Evolutionary conservation across 1,140 invertebrate genomes (phyloP), one percentile per base, ranked within the genome.

Genomic region (Neoseiulus cucumeris): DNA sequence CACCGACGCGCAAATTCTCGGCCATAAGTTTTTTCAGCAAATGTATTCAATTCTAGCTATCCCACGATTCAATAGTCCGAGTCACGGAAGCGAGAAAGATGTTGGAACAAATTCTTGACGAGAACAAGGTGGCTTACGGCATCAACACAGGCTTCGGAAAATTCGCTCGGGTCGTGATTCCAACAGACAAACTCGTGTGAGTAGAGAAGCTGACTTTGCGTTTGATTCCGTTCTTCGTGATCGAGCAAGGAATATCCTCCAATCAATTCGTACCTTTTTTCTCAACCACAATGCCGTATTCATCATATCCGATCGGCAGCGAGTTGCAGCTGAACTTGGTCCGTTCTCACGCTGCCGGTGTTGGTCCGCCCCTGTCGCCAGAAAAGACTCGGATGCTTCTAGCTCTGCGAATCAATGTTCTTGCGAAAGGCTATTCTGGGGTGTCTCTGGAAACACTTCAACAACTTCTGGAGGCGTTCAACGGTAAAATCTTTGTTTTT

Each of bases 111-210:
- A 81, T 84, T 67, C 70, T 84, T 20, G 73, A 75, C 68, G 81
- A 82, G 70, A 82, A 83, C 66, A 79, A 81, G 78, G 82, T 82
- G 67, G 84, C 84, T 6, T 86, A 86, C 74, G 85, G 84, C 20
- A 82, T 86, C 41, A 87, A 84, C 5, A 87, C 85, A n/a, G 85
- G 85, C 39, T 85, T 87, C 73, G 85, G 85, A 64, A 85, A 84
- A 68, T 86, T 86, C 77, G 82, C 85, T 0, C 76, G 78, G 6
- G 82, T 79, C 1, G 74, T 78, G 7, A 84, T 86, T 64, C 71
- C 74, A 20, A 75, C 75, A 18, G 79, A 83, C 59, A 81, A 85
- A 70, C 74, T 86, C 0, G 75, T 79, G 83, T 83, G 77, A 75
- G 72, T 72, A 51, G n/a, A 47, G n/a, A 39, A 39, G 33, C 33